Evolutionary conservation across 2,797 vertebrate species (phyloP), one percentile per base, ranked within the genome.

Genomic region (Xyrichtys novacula): DNA sequence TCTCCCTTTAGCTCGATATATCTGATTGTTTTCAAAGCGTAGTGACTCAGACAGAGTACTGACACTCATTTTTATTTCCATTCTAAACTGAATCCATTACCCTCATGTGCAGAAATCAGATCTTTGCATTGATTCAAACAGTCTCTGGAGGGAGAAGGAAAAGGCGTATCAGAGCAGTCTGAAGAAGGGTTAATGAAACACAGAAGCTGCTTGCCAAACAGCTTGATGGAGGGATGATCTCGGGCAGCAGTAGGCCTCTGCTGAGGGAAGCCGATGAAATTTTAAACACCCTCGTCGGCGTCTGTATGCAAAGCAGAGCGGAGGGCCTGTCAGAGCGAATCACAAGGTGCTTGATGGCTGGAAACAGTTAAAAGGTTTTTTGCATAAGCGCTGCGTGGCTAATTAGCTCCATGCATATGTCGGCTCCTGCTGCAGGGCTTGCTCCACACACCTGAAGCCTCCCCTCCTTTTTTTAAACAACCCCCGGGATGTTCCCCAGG

Each of bases 321-420:
- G 40, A 58, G 43, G 52, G 38, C 28, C 68, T 84, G 80, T 86
- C 85, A 74, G 34, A 52, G 49, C 52, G 50, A 79, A 85, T 83
- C 71, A 78, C 42, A 58, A 64, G 39, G 53, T 71, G 71, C 29
- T 65, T 67, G 65, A 83, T 65, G 52, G 59, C 47, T 79, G 63
- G 76, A 83, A 85, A 79, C 74, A 77, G 80, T 80, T 83, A 58
- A 66, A 72, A 78, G 71, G 46, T 32, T 82, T 58, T 83, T 74
- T 83, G 57, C 54, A 62, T 47, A 66, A 68, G 73, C 17, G 6
- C 56, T 29, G 49, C 5, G 4, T 76, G 53, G 55, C 44, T 84
- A 85, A 86, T 85, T 79, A 86, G 55, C 65, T 59, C 47, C 16
- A 16, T 15, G 23, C 71, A 81, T 61, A 67, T 86, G 78, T 64